Evolutionary conservation across 2,888 invertebrate genomes (phyloP), one percentile per base, ranked within the genome.

Genomic region (Drosophila maculinotata): DNA sequence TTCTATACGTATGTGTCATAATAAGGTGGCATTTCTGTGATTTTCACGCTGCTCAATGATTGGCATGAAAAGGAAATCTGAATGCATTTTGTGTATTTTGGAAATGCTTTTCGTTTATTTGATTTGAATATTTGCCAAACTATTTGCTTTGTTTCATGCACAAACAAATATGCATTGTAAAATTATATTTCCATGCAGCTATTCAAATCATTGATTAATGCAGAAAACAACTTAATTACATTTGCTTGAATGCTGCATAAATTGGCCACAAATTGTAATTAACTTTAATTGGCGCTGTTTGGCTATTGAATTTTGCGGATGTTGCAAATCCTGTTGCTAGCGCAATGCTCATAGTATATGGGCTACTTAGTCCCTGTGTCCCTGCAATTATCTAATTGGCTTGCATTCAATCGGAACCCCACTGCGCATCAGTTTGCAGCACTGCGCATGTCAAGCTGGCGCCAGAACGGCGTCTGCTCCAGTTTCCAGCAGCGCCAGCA

Each of bases 391-490:
- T 76, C 69, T 66, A 75, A 84, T 87, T 81, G 74, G 68, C 38
- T 69, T 71, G 65, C 62, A 74, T 74, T 71, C 65, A 74, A 63
- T 60, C 63, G 23, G 49, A 26, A 14, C 56, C 54, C 62, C 57
- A 48, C 12, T 59, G 76, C 72, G 76, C 63, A 80, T 53, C 66
- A 52, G 66, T 33, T 31, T 20, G 39, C 9, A 48, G 15, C 41
- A 69, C 9, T 85, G 84, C 84, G 84, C 84, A 85, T 80, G 83
- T 79, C 87, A 64, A 72, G 73, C 66, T 83, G 89, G 89, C 89
- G 89, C 88, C 89, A 83, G 56, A 58, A 56, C 70, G 87, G 44
- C 89, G 89, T 65, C 80, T 89, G 89, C 76, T 86, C 89, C 78
- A 89, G 76, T 84, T 88, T 80, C 71, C 68, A 59, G 64, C 53